Base-by-base conservation (phyloP, 2,113 vertebrate genomes). In the Piprites chloris region DNA sequence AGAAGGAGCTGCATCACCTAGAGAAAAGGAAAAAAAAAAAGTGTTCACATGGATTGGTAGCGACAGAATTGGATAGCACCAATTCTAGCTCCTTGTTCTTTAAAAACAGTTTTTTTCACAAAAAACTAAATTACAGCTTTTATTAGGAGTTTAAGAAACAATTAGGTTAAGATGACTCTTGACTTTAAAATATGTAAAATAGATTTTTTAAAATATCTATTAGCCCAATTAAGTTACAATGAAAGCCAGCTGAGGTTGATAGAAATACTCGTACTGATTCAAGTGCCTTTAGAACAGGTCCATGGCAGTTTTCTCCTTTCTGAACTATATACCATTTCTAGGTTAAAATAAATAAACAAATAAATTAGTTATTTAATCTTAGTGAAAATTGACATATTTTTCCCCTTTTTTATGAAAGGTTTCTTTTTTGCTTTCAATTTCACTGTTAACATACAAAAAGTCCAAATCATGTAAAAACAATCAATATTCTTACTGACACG, bases 401-500 rank as follows among this genome's bases (percentile, higher is more conserved):
- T 19, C 5, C 3, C 35, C 9, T 32, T 80, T 80, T 86, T 71
- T 20, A 61, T 66, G 4, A 4, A 32, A 63, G 42, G 9, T 22
- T 50, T 44, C 4, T 42, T 49, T 73, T n/a, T 56, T 59, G 9
- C 12, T 37, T 73, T 86, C n/a, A 1, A 7, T 88, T 79, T 79
- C 18, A 37, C 26, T n/a, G 14, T 55, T 79, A 61, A 8, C 5
- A 1, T 22, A 83, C 9, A 53, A 62, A 89, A 80, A 27, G 13
- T 5, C 4, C 3, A 3, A 71, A 55, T 39, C 21, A 33, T 0
- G 0, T 49, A 44, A 73, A 41, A 92, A 6, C 16, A 89, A 59
- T 80, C 30, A 19, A 46, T 66, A 62, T 11, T 61, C 28, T 79
- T 89, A 63, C 17, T 77, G 68, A 39, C 14, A 53, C 7, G 10